Conservation (phyloP, 2,888 invertebrate species). For the Drosophila picticornis region DNA sequence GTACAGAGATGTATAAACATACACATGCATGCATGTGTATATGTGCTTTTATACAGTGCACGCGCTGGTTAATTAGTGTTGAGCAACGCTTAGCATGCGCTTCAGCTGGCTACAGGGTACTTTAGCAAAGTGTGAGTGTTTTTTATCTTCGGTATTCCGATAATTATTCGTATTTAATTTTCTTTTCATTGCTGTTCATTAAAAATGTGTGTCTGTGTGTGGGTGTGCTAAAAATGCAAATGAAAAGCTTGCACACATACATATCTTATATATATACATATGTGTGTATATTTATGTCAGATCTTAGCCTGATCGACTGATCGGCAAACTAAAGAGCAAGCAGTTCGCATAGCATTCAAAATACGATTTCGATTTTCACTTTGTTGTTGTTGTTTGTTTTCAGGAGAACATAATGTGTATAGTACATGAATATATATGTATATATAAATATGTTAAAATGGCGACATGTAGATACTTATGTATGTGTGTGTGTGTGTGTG, state of each 20-base stretch:
- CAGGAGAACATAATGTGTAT: not conserved
- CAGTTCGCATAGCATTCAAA: not conserved
- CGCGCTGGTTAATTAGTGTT: not conserved
- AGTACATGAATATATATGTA: not conserved
- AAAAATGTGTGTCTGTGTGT: not conserved
- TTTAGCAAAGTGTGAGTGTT: not conserved
- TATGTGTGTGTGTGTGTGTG: slow-evolving; percentile 43
- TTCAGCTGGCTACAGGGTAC: not conserved
- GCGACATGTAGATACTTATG: slow-evolving; percentile 43
- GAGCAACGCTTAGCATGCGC: not conserved
- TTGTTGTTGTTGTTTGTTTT: not conserved
- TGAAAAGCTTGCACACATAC: slow-evolving; percentile 1
- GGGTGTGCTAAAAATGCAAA: not conserved
- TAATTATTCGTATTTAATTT: not conserved
- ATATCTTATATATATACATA: not conserved
- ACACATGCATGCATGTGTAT: not conserved
- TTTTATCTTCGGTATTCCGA: slow-evolving; percentile 10
- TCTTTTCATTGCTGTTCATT: not conserved
- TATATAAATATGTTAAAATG: not conserved
- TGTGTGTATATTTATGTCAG: not conserved
- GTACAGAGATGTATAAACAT: not conserved
- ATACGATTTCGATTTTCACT: not conserved
- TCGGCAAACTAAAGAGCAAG: not conserved
- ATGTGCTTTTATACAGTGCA: not conserved
- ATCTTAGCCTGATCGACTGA: not conserved